phyloP scores from a whole-genome alignment of 2,888 invertebrate species.

The Beris chalybata region DNA sequence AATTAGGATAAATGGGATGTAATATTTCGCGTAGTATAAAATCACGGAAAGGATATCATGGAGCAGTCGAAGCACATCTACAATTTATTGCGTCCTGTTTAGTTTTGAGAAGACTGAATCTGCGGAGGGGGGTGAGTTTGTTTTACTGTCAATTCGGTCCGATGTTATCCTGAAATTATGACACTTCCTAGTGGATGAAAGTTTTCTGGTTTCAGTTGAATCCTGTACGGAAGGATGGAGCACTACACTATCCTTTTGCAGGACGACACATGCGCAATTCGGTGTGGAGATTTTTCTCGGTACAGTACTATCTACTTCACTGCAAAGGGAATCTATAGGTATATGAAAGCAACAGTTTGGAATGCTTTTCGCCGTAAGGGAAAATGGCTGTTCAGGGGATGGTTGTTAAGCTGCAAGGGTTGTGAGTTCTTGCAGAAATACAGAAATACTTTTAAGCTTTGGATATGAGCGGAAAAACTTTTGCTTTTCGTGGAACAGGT shows the following conservation, averaged over 20 bases:
- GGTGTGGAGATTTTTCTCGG: slow-evolving; percentile 6
- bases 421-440: too few species aligned
- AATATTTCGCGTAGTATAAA: slow-evolving; percentile 19
- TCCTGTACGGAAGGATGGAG: not conserved
- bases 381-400: not conserved
- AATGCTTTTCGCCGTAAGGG: slow-evolving; percentile 19
- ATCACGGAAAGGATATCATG: slow-evolving; percentile 16
- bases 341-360: slow-evolving; percentile 17
- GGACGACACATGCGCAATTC: slow-evolving; percentile 5
- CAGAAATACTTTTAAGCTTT: too few species aligned
- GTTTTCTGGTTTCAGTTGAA: not conserved
- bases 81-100: slow-evolving; percentile 17
- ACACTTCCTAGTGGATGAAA: slow-evolving; percentile 5
- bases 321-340: not conserved
- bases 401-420: too few species aligned
- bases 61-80: not conserved
- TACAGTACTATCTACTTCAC: not conserved
- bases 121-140: too few species aligned
- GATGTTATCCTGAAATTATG: slow-evolving; percentile 9
- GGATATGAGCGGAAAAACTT: too few species aligned
- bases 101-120: slow-evolving; percentile 4
- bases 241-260: slow-evolving; percentile 9
- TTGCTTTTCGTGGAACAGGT: too few species aligned
- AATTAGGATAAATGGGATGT: slow-evolving; percentile 28
- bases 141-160: not conserved